Evolutionary conservation across 2,888 invertebrate species (phyloP), one percentile per base, ranked within the genome.

Genomic region (Oxytorus armatus): DNA sequence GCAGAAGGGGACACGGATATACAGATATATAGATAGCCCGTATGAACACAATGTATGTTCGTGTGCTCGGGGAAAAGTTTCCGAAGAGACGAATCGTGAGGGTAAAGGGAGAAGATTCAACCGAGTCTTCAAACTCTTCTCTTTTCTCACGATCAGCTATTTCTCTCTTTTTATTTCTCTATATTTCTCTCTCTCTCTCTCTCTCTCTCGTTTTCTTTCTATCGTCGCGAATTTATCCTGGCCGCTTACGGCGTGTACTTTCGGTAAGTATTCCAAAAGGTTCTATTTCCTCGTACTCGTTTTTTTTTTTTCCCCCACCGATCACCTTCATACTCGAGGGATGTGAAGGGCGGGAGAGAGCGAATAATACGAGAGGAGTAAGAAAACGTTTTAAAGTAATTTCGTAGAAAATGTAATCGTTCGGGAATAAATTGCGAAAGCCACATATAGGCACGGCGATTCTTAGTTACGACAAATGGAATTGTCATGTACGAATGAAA

Each of bases 261-360:
- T 63, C 61, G 61, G 59, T 77, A 69, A 77, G 69, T 70, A 69
- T 69, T 69, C 69, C 44, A 69, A 69, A 69, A 77, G 36, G 14
- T 14, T 59, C 33, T 39, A 39, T 18, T 42, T 25, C 18, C 11
- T 66, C 63, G 44, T n/a, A 11, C 59, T 51, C 53, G 53, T 65
- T 44, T 55, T 44, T 16, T 36, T 10, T 14, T 14, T 1, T 23
- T 39, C 33, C n/a, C n/a, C n/a, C n/a, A n/a, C n/a, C n/a, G n/a
- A n/a, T n/a, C n/a, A n/a, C n/a, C n/a, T n/a, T n/a, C n/a, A n/a
- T 11, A 49, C 10, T 21, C 21, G 16, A 7, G 29, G 7, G n/a
- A n/a, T n/a, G n/a, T n/a, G n/a, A n/a, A n/a, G n/a, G n/a, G n/a
- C n/a, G n/a, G n/a, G n/a, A n/a, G n/a, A n/a, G n/a, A n/a, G n/a